Evolutionary conservation across 1,140 invertebrate genomes (phyloP), one percentile per base, ranked within the genome.

Genomic region (Ceratosolen fusciceps): DNA sequence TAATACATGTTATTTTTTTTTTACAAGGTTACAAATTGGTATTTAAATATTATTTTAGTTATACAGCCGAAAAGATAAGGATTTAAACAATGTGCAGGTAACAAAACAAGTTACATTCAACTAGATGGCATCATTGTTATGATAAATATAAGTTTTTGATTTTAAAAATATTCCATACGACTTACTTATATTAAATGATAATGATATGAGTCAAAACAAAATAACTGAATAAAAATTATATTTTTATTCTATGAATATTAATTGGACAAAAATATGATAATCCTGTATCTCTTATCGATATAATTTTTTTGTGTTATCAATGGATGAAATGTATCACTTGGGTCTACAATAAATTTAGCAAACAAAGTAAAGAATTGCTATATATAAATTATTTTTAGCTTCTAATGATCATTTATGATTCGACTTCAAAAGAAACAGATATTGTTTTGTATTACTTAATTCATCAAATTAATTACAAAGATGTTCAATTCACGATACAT

Each of bases 321-420:
- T 37, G 58, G 29, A 65, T 37, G 37, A 65, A 37, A 34, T 14
- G 5, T 37, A 65, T 65, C 31, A 37, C 31, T 65, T 65, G 31
- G 60, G 31, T 37, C 31, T 65, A 65, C 31, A 65, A 37, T 65
- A 37, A 37, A 65, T 65, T n/a, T n/a, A 21, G 16, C 29, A 8
- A 65, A 65, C 9, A n/a, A 62, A 62, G 26, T 14, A 21, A 37
- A 34, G 21, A 37, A n/a, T 1, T 37, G 14, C 29, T 37, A 37
- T 65, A 65, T 65, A 65, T 37, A 65, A 65, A 65, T 37, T 37
- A 65, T 34, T 8, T 65, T 65, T n/a, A 1, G 16, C n/a, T 65
- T 10, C 8, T 21, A 65, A 21, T n/a, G 10, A 34, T 62, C 31
- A 65, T 14, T 37, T 62, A 8, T 65, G 29, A 1, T 37, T 65